Base-by-base conservation (phyloP, 2,797 vertebrate species). In the Danio aesculapii region DNA sequence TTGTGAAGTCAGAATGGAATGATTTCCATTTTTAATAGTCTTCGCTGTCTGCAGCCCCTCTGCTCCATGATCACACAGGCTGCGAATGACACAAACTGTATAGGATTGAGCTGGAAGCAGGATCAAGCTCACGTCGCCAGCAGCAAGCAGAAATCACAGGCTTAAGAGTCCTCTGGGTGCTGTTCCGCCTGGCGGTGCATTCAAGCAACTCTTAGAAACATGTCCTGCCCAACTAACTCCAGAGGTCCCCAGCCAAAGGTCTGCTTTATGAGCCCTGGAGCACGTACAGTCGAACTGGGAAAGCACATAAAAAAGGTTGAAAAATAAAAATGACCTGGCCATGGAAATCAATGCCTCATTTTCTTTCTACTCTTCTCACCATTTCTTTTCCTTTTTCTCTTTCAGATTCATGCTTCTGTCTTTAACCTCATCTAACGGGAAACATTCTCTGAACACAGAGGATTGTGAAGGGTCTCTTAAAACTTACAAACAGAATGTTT, bases 131-230 rank as follows among this genome's bases (percentile, higher is more conserved):
- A 80, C 87, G 87, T 88, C 89, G 82, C 75, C 53, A 47, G 58
- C 70, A 84, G 47, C 83, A 82, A 88, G 88, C 79, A 89, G 86
- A 91, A 93, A 90, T 89, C 85, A 81, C 88, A 85, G 84, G 79
- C 87, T 91, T 89, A 92, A 81, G 81, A 93, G 91, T 79, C 92
- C 87, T 89, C 46, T 0, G 90, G 90, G 91, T 89, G 90, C 87
- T 88, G 86, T 92, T 91, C 46, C 67, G 79, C 84, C 88, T 84
- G 89, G 89, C 88, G 75, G 84, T 86, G 90, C 89, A 84, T 90
- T 92, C 90, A 91, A 89, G 90, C 91, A 91, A 91, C 88, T 85
- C 91, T 92, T 91, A 86, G 88, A 91, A 91, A 90, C 86, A 90
- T 85, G 83, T 92, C 90, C 86, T 86, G 81, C 91, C 89, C 90